Evolutionary conservation across 2,888 invertebrate species (phyloP).

Genomic region (Myopa tessellatipennis): DNA sequence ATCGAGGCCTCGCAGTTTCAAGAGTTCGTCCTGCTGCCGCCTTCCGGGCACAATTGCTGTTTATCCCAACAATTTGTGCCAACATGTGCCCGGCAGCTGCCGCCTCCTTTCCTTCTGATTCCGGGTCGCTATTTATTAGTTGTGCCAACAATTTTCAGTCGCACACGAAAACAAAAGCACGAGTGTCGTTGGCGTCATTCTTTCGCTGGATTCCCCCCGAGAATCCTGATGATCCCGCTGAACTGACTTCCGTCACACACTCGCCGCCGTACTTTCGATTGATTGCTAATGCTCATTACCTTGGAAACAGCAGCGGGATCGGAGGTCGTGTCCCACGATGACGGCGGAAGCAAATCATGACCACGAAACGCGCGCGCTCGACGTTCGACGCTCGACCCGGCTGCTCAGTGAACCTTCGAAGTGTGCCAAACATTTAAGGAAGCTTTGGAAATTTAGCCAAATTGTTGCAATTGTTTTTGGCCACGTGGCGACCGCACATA

Average conservation of each 20-base stretch:
- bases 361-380: conserved; percentile 47
- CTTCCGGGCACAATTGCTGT: conserved; percentile 60
- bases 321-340: background rate
- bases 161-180: conserved; percentile 47
- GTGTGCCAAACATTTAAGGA: conserved; percentile 48
- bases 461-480: conserved; percentile 60
- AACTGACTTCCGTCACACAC: conserved; percentile 28
- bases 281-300: conserved; percentile 43
- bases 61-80: conserved; percentile 66
- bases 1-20: background rate
- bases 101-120: background rate
- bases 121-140: conserved; percentile 51
- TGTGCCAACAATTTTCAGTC: conserved; percentile 48
- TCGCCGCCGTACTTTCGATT: conserved; percentile 30
- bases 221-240: conserved; percentile 21
- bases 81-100: conserved; percentile 36
- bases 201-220: background rate
- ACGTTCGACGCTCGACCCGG: conserved; percentile 48
- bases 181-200: conserved; percentile 11
- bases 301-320: background rate
- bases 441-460: conserved; percentile 47
- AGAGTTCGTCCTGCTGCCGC: background rate
- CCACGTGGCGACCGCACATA: conserved; percentile 60
- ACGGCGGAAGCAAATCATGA: conserved; percentile 33
- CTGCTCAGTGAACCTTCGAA: conserved; percentile 30